Base-by-base conservation (phyloP, 2,113 vertebrate species). In the Pygoscelis adeliae region DNA sequence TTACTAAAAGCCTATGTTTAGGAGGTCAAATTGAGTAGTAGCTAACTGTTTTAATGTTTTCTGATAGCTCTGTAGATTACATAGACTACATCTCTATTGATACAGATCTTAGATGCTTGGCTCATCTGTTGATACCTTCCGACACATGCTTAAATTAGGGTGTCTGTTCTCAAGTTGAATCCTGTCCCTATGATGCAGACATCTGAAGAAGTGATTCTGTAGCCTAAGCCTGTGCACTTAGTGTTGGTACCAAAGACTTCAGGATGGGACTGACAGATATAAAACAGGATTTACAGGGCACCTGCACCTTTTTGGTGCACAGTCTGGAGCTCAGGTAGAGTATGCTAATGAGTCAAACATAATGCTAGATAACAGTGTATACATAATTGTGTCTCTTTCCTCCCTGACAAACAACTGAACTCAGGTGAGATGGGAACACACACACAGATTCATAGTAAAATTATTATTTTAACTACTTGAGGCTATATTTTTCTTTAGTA, bases 331-430 rank as follows among this genome's bases (percentile, higher is more conserved):
- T 16, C 32, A 67, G 52, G 25, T 19, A 46, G 7, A 80, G 27
- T 42, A 29, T 11, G 21, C 3, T 47, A 63, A 30, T 14, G 5
- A 70, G 15, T 8, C 25, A 63, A 38, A 65, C 2, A 25, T 9
- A 5, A 15, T 4, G 5, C 1, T 19, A 63, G 14, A 46, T 63
- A 27, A 40, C 2, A 4, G 20, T 5, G 5, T 32, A 30, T 36
- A 21, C 11, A 36, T 40, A 42, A 32, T 6, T 61, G 5, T 20
- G 7, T 34, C 30, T 55, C 7, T 26, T 5, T 49, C 13, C 38
- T 92, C 11, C 8, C 15, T 44, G 44, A 42, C 21, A 71, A 53
- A 74, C 4, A 29, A 61, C 55, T 85, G 38, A 72, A 76, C 15
- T 53, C 29, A 67, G 32, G 6, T 29, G 17, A 80, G 40, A 47